Percentiles rank a stretch among this genome's conserved stretches.
Evolutionary conservation across 2,113 vertebrate species (phyloP).

Genomic region (Oncorhynchus masou): DNA sequence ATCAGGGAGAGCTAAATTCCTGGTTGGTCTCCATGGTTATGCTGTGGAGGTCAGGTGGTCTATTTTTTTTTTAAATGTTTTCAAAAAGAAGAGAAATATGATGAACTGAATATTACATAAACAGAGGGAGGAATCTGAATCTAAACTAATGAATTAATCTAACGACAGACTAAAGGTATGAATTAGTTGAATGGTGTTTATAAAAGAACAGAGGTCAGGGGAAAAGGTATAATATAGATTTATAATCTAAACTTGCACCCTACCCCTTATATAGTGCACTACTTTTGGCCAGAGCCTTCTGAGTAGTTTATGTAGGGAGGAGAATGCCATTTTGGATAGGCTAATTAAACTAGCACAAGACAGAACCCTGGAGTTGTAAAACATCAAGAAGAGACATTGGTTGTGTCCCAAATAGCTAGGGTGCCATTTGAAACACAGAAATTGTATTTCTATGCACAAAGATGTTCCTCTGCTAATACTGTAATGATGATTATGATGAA

Average conservation of each 20-base stretch:
- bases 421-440: constrained; percentile 31
- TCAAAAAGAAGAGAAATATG: constrained; percentile 57
- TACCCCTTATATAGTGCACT: no score
- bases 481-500: constrained; percentile 57
- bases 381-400: constrained; percentile 50
- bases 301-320: constrained; percentile 60
- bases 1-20: constrained; percentile 35
- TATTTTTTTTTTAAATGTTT: constrained; percentile 17
- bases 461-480: constrained; percentile 62
- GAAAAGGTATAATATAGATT: no score
- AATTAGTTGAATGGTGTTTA: no score
- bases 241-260: no score
- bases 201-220: no score
- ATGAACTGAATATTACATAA: constrained; percentile 60
- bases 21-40: constrained; percentile 53
- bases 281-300: no score
- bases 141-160: constrained; percentile 49
- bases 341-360: constrained; percentile 66
- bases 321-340: not conserved
- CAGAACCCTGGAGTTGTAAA: constrained; percentile 43
- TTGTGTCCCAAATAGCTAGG: constrained; percentile 15
- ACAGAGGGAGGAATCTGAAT: constrained; percentile 37
- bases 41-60: constrained; percentile 7
- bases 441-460: constrained; percentile 80
- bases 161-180: constrained; percentile 51